These are phyloP conservation scores for Euwallacea fornicatus DNA, from an alignment of 1,140 invertebrate genomes.

Conservation along the genomic window DNA sequence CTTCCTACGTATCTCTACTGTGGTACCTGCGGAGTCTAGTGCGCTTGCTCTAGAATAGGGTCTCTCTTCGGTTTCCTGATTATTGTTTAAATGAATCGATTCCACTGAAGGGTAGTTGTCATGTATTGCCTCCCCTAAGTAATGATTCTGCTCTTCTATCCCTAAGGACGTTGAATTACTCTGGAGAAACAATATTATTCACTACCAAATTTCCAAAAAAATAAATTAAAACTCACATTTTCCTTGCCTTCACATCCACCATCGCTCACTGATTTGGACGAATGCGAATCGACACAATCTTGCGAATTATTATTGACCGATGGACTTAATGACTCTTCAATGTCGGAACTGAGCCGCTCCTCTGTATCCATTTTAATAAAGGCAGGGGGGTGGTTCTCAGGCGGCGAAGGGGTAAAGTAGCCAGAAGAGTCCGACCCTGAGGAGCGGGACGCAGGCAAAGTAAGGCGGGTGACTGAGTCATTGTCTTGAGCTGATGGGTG, in stretches of 20 bases:
- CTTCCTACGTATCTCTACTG: constrained; percentile 25
- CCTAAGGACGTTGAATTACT: neutral
- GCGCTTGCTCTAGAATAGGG: neutral
- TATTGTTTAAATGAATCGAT: constrained; percentile 20
- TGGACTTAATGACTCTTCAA: constrained; percentile 13
- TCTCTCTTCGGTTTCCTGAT: constrained; percentile 4
- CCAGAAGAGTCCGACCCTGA: constrained; percentile 52
- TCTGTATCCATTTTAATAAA: constrained; percentile 43
- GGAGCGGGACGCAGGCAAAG: constrained; percentile 36
- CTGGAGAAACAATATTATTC: constrained; percentile 23
- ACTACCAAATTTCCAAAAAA: neutral
- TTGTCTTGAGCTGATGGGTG: constrained; percentile 25
- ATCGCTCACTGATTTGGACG: constrained; percentile 6
- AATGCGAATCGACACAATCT: constrained; percentile 25
- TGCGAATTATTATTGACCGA: constrained; percentile 31
- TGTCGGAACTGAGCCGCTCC: constrained; percentile 34
- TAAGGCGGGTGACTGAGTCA: constrained; percentile 23
- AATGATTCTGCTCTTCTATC: constrained; percentile 5
- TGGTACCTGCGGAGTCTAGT: neutral
- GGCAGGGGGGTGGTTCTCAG: constrained; percentile 32
- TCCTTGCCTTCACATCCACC: neutral
- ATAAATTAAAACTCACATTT: constrained; percentile 9
- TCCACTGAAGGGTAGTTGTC: constrained; percentile 27
- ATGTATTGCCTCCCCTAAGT: constrained; percentile 25
- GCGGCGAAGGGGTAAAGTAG: constrained; percentile 50